A percentile compares a stretch with the other conserved stretches of the same genome.
Evolutionary conservation across 2,888 invertebrate genomes (phyloP).

Genomic region (Clostera curtula): DNA sequence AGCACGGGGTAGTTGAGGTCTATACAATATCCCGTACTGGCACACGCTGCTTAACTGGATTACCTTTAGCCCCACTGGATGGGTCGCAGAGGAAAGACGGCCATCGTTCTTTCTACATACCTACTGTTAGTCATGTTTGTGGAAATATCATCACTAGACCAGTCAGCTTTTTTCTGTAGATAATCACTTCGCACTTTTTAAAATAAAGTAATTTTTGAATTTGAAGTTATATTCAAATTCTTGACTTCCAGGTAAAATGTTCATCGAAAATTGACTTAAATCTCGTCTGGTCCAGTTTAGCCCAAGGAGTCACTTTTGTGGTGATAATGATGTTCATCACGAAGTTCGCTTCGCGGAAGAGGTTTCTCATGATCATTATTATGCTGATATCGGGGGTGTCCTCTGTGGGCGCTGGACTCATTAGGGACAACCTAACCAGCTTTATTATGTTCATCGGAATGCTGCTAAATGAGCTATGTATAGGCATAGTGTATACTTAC

Average conservation of each 20-base stretch:
- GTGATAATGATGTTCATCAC: slow-evolving; percentile 26
- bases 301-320: slow-evolving; percentile 26
- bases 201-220: neutral
- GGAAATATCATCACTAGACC: too few species aligned
- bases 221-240: neutral
- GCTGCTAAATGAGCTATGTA: slow-evolving; percentile 25
- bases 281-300: slow-evolving; percentile 19
- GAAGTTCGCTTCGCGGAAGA: slow-evolving; percentile 28
- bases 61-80: too few species aligned
- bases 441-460: slow-evolving; percentile 33
- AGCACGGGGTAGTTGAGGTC: too few species aligned
- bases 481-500: slow-evolving; percentile 35
- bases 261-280: slow-evolving; percentile 20
- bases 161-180: too few species aligned
- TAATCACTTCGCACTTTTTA: too few species aligned
- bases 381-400: slow-evolving; percentile 20
- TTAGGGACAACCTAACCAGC: slow-evolving; percentile 26
- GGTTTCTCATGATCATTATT: slow-evolving; percentile 23
- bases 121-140: too few species aligned
- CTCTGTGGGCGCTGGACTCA: slow-evolving; percentile 21
- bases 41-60: too few species aligned
- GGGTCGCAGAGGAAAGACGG: too few species aligned
- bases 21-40: too few species aligned
- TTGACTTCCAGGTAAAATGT: slow-evolving; percentile 14
- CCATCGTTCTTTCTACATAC: too few species aligned